Conservation (phyloP, 1,140 invertebrate species). For the Formica selysi region DNA sequence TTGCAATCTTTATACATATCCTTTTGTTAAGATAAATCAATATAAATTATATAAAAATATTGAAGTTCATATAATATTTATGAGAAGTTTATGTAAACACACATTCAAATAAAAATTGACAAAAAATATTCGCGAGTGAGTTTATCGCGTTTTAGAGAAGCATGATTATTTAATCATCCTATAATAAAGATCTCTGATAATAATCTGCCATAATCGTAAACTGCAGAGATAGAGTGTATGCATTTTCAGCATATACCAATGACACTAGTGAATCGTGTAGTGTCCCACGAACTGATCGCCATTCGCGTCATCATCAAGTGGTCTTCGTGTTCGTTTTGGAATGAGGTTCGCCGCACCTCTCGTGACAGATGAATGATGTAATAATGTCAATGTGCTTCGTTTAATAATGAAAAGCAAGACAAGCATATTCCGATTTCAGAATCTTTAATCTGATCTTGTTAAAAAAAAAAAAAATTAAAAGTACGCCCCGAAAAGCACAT, state of each 20-base stretch:
- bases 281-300: constrained; percentile 42
- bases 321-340: constrained; percentile 57
- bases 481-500: not conserved
- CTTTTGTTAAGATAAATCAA: not conserved
- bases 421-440: not conserved
- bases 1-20: not conserved
- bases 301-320: constrained; percentile 43
- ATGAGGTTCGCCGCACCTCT: constrained; percentile 31
- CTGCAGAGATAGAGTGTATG: constrained; percentile 10
- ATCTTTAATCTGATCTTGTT: not conserved
- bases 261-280: constrained; percentile 27
- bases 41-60: not conserved
- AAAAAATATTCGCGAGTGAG: not conserved
- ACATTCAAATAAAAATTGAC: too few species aligned
- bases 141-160: not conserved
- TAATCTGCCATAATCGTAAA: constrained; percentile 12
- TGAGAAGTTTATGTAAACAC: not conserved
- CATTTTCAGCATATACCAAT: constrained; percentile 44
- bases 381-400: constrained; percentile 30
- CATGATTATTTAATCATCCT: not conserved
- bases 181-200: not conserved
- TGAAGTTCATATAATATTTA: not conserved
- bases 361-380: constrained; percentile 33
- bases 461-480: not conserved
- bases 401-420: not conserved